Evolutionary conservation across 2,113 vertebrate genomes (phyloP), one percentile per base, ranked within the genome.

Genomic region (Micronycteris hirsuta): DNA sequence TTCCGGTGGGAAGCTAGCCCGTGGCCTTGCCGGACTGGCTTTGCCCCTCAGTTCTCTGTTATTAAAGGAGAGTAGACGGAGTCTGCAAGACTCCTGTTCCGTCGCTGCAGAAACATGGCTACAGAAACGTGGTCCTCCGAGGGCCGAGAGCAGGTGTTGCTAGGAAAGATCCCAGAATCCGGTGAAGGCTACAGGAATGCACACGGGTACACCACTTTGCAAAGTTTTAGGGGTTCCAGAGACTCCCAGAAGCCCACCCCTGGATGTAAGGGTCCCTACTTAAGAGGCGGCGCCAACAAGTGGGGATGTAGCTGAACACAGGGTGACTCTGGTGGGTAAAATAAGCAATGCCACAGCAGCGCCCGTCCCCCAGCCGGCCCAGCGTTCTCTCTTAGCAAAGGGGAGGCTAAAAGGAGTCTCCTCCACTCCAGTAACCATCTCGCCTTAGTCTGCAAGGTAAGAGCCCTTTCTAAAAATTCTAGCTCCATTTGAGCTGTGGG

Each of bases 251-350:
- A 52, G 52, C 7, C 38, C 19, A 36, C 15, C 26, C 11, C 16
- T 5, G 16, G 41, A 6, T 12, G 12, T 12, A 17, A 26, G 36
- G 67, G n/a, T 17, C 22, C 63, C 26, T n/a, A 4, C 24, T 24
- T 68, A 38, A 33, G 80, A 65, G 56, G 38, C 31, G n/a, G 41
- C 2, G 0, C 61, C 67, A 10, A 1, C 26, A 36, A 43, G 45
- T 1, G 22, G 52, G 74, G 41, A 12, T 13, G 1, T 2, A 24
- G 36, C 52, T 0, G 7, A 33, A 63, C 0, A 12, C 54, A 43
- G 31, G 80, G 33, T 31, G 83, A 28, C 41, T 1, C 33, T 3
- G 38, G 28, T 26, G 9, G 92, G 38, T 17, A 7, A 63, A 36
- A 26, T 22, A 8, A 73, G 26, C 33, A 4, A 3, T 4, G 76